Evolutionary conservation across 1,140 invertebrate species (phyloP).

Genomic region (Ceratoteleas bidentatus): DNA sequence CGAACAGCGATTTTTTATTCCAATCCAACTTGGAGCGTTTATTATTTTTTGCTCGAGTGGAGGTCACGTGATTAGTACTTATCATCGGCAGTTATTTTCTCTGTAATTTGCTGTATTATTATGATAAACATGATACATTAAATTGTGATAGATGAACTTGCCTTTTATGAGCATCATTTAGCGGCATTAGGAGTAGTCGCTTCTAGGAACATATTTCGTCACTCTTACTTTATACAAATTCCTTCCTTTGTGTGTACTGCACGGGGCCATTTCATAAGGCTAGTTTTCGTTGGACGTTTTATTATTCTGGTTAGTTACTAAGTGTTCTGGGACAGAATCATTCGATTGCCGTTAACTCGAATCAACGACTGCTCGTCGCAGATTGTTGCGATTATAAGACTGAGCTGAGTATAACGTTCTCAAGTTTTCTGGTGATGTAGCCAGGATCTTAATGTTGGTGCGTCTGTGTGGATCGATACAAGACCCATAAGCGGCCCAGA

Average conservation of each 20-base stretch:
- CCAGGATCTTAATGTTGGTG: no score
- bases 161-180: slow-evolving; percentile 46
- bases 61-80: slow-evolving; percentile 45
- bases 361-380: no score
- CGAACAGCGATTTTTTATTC: slow-evolving; percentile 40
- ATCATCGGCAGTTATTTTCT: slow-evolving; percentile 50
- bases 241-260: slow-evolving; percentile 24
- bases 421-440: no score
- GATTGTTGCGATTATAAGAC: no score
- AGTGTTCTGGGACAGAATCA: no score
- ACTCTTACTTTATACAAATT: slow-evolving; percentile 46
- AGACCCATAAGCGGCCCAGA: no score
- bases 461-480: no score
- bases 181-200: slow-evolving; percentile 26
- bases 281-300: no score
- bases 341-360: no score
- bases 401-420: no score
- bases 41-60: slow-evolving; percentile 37
- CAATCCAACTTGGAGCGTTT: slow-evolving; percentile 24
- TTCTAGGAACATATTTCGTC: slow-evolving; percentile 49
- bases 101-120: slow-evolving; percentile 44
- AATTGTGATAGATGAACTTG: slow-evolving; percentile 52
- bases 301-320: no score
- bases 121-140: slow-evolving; percentile 51
- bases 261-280: slow-evolving; percentile 5